Conservation (phyloP, 2,888 invertebrate genomes). For the Acleris holmiana region DNA sequence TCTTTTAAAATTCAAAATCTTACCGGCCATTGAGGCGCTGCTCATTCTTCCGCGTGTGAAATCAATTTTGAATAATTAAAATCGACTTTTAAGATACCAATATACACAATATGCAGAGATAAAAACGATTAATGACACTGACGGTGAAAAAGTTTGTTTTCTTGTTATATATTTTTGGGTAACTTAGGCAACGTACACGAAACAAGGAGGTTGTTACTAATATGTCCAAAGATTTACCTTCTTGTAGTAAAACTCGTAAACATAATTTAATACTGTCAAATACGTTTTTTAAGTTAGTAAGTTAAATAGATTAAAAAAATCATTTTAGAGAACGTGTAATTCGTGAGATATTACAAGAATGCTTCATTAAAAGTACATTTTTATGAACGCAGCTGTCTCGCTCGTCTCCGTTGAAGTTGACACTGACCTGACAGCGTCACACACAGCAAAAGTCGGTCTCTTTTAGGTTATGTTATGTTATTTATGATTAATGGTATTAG, state of each 20-base stretch:
- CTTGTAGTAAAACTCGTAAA: too few relatives aligned
- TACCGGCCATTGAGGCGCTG: slow-evolving; percentile 83
- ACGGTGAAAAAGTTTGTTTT: slow-evolving; percentile 19
- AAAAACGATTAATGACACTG: slow-evolving; percentile 25
- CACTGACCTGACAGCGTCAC: neutral
- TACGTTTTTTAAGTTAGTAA: too few relatives aligned
- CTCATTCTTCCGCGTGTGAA: slow-evolving; percentile 79
- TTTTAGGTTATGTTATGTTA: too few relatives aligned
- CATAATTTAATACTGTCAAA: too few relatives aligned
- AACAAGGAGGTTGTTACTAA: slow-evolving; percentile 2
- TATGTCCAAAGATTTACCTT: too few relatives aligned
- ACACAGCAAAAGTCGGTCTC: too few relatives aligned
- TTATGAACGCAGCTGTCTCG: slow-evolving; percentile 17
- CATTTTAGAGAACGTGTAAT: too few relatives aligned
- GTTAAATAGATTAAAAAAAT: too few relatives aligned
- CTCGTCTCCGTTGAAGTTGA: neutral
- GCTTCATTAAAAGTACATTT: neutral
- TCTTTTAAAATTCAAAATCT: slow-evolving; percentile 44
- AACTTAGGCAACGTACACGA: slow-evolving; percentile 31
- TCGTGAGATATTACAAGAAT: neutral
- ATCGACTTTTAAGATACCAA: slow-evolving; percentile 39
- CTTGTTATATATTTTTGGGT: slow-evolving; percentile 26
- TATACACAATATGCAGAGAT: slow-evolving; percentile 40
- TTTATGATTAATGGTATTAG: too few relatives aligned
- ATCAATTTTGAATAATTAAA: slow-evolving; percentile 72